Base-by-base conservation (phyloP, 2,888 invertebrate species). In the Mongoloraphidia duomilia region DNA sequence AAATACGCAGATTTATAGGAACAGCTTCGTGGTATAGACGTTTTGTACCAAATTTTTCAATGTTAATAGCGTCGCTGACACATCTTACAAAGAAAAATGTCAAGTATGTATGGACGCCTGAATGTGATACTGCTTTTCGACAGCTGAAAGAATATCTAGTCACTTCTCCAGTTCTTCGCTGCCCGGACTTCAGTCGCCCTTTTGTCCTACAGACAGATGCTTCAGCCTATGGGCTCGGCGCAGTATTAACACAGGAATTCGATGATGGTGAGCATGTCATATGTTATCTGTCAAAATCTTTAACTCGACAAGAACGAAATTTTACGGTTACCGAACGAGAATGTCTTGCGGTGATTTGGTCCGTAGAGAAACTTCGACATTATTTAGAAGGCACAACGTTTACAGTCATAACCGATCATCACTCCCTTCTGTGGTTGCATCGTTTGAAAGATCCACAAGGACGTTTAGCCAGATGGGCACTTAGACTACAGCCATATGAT, bases 351-450 rank as follows among this genome's bases (percentile, higher is more conserved):
- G 52, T 60, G 1, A 10, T 58, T 0, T 57, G 54, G 54, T 47
- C 52, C 1, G 50, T 59, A 0, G 45, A 53, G 2, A 57, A 56
- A 40, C 59, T 55, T 13, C 37, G 58, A 0, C 44, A 50, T 1
- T 60, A 59, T 43, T 9, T 59, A 1, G 57, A 59, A 37, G 60
- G 58, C 0, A 46, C 51, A 8, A 42, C 44, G 5, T 60, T 59
- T 35, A 55, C 46, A 1, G 58, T 58, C 1, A 50, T 57, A 2
- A 60, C 57, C 0, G 58, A 59, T 17, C 59, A 60, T 12, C 35
- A 44, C n/a, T 53, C 53, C 11, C 40, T 60, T 1, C 38, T 44
- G 8, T 60, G 58, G 59, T 41, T 59, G 2, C 49, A 50, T 8
- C 52, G 50, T n/a, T 34, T 56, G 8, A 55, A 59, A 8, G 50